Base-by-base conservation (phyloP, 2,888 invertebrate species). In the Synergus laeviventris region DNA sequence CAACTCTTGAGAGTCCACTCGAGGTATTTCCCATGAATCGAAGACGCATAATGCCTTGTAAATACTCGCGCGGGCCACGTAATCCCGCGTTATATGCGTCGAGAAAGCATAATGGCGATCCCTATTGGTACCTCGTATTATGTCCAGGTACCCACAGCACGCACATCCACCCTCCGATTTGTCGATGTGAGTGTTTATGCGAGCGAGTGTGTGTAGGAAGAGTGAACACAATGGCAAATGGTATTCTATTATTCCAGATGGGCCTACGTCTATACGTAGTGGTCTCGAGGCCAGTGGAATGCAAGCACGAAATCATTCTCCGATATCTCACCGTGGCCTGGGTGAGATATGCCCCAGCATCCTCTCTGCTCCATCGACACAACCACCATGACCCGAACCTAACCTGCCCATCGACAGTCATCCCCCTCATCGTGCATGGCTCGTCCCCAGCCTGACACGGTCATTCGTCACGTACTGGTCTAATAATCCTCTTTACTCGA, bases 171-270 rank as follows among this genome's bases (percentile, higher is more conserved):
- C 31, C 24, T 64, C 73, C 54, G 31, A 14, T 21, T 38, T 12
- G 39, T 49, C 73, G 14, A 70, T 76, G 39, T 76, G 45, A 45
- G 21, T 45, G 24, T 18, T 45, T 54, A 38, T 61, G 38, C 39
- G 14, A 14, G 39, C 16, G 4, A 18, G 31, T 36, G 59, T 66
- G 39, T 76, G n/a, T 59, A 39, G 7, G 75, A 76, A 54, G 70
- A 70, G 73, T 49, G 79, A 80, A 80, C 84, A 89, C 89, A 89
- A 89, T 89, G 86, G 87, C 87, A 89, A 89, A 89, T 88, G 89
- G 89, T 88, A 89, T 89, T 89, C 89, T 89, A 89, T 89, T 89
- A 89, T 89, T 89, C 88, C 87, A 89, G 88, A 89, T 89, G 87
- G 87, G 85, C 82, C 84, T 84, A 79, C 76, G 78, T 66, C 79